phyloP scores from a whole-genome alignment of 2,888 invertebrate species.

The Chloromyia formosa region DNA sequence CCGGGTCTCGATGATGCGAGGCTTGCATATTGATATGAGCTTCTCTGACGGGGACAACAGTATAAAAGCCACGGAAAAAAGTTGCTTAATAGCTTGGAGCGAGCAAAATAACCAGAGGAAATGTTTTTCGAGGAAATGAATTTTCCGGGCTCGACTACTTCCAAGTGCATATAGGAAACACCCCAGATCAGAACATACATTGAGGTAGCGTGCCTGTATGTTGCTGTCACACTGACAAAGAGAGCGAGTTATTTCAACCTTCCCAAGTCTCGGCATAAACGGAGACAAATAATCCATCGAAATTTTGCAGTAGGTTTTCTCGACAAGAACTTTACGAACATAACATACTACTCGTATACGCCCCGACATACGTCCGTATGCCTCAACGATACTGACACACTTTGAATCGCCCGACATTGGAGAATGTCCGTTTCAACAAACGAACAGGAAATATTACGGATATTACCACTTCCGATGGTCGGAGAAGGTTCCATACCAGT shows the following conservation, averaged over 20 bases:
- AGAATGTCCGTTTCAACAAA: constrained; percentile 28
- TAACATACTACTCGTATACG: not conserved
- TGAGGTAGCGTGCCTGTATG: constrained; percentile 22
- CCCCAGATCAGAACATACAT: constrained; percentile 16
- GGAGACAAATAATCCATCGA: constrained; percentile 21
- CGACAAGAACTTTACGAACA: not conserved
- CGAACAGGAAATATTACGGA: constrained; percentile 47
- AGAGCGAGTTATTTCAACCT: not conserved
- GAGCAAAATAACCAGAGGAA: constrained; percentile 45
- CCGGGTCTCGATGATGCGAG: no score
- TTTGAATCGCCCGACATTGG: constrained; percentile 8
- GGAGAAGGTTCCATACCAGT: constrained; percentile 27
- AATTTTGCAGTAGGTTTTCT: not conserved
- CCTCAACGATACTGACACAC: not conserved
- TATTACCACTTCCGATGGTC: constrained; percentile 47
- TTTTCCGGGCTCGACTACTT: constrained; percentile 45
- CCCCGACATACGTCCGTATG: not conserved
- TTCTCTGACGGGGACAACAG: not conserved
- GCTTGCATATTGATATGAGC: no score
- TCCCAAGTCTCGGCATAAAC: not conserved
- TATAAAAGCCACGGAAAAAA: constrained; percentile 38
- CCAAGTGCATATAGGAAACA: constrained; percentile 28
- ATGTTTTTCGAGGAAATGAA: constrained; percentile 47
- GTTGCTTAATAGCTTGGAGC: constrained; percentile 44
- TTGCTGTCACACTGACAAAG: not conserved